These are phyloP conservation scores for Cotesia glomerata DNA, from an alignment of 1,140 invertebrate species.

Conservation along the genomic window DNA sequence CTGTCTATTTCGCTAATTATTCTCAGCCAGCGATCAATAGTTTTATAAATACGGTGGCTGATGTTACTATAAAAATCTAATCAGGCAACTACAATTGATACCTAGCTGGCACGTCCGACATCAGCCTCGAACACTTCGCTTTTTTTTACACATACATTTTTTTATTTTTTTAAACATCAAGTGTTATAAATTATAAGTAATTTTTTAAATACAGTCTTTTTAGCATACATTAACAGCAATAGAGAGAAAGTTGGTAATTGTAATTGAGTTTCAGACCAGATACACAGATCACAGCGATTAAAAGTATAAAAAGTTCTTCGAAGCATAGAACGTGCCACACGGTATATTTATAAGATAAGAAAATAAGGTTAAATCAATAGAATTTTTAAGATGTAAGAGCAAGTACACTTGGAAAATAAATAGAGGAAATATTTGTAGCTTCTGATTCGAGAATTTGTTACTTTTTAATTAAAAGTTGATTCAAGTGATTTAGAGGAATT, in stretches of 20 bases:
- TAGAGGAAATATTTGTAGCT: no score
- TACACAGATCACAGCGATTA: not conserved
- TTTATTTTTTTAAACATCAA: not conserved
- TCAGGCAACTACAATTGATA: not conserved
- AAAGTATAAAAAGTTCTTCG: slow-evolving; percentile 18
- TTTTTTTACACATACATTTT: not conserved
- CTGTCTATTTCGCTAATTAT: not conserved
- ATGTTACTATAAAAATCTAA: not conserved
- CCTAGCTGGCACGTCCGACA: slow-evolving; percentile 36
- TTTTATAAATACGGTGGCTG: not conserved
- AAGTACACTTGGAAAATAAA: no score
- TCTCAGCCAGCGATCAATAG: not conserved
- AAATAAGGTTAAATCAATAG: not conserved
- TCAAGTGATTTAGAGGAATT: no score
- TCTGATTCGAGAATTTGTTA: no score
- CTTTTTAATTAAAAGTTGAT: no score
- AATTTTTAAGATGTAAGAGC: not conserved
- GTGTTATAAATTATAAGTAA: slow-evolving; percentile 8
- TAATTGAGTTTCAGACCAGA: slow-evolving; percentile 7
- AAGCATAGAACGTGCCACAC: slow-evolving; percentile 35
- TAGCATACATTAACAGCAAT: not conserved
- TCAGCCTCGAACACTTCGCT: slow-evolving; percentile 34
- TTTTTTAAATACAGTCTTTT: not conserved
- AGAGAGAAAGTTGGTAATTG: not conserved
- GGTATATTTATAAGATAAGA: slow-evolving; percentile 17